A percentile compares a stretch with the other conserved stretches of the same genome.
phyloP scores from a whole-genome alignment of 2,113 vertebrate species.

The Neomonachus schauinslandi region DNA sequence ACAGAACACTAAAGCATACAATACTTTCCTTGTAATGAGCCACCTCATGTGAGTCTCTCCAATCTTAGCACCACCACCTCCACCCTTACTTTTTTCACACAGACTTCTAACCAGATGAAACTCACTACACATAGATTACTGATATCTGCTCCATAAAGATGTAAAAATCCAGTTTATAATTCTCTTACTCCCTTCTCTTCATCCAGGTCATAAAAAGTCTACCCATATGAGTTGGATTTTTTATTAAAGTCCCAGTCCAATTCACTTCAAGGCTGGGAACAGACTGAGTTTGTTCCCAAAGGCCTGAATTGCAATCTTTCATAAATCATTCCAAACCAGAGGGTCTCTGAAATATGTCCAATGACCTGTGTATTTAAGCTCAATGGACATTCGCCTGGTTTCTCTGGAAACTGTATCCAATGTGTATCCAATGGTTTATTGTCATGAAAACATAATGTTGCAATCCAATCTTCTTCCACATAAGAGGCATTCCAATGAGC shows the following conservation, averaged over 20 bases:
- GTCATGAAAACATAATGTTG: neutral
- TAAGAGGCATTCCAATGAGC: neutral
- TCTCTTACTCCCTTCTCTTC: neutral
- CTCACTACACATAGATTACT: neutral
- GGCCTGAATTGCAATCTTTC: neutral
- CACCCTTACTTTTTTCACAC: neutral
- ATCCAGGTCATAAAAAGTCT: neutral
- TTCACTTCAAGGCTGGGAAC: neutral
- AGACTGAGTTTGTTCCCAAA: neutral
- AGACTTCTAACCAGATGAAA: neutral
- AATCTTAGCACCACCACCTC: neutral
- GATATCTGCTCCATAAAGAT: neutral
- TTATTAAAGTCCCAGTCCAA: neutral
- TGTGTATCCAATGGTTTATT: neutral
- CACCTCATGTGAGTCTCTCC: neutral
- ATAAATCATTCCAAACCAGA: neutral
- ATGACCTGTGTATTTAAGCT: neutral
- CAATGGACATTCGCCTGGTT: neutral
- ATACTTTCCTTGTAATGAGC: neutral
- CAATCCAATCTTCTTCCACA: neutral
- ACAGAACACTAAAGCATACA: neutral
- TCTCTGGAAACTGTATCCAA: neutral
- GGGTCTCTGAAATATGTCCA: neutral
- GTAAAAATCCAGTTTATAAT: neutral
- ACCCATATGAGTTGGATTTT: neutral